Evolutionary conservation across 1,140 invertebrate species (phyloP).

Genomic region (Drosophila varians): DNA sequence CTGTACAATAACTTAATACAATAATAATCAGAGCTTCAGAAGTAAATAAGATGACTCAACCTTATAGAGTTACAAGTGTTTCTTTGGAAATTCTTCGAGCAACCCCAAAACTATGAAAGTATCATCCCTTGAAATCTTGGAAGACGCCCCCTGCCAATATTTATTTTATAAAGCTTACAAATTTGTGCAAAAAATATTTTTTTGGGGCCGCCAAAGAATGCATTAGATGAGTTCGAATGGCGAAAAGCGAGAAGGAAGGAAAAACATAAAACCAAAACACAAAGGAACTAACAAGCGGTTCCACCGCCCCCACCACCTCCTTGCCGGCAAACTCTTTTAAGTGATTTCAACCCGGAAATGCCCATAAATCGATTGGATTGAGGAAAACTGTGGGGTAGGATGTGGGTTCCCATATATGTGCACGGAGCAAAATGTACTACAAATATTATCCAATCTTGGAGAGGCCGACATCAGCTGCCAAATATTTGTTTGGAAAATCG

Average conservation of each 20-base stretch:
- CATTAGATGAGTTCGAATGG: slow-evolving; percentile 19
- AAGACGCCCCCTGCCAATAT: slow-evolving; percentile 35
- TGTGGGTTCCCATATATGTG: slow-evolving; percentile 7
- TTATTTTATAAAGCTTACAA: slow-evolving; percentile 78
- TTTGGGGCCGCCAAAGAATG: slow-evolving; percentile 31
- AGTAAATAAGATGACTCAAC: slow-evolving; percentile 22
- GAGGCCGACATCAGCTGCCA: no score
- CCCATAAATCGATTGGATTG: slow-evolving; percentile 71
- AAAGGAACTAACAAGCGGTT: slow-evolving; percentile 65
- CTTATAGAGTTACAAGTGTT: not conserved
- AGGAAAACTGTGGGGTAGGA: not conserved
- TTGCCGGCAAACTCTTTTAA: slow-evolving; percentile 57
- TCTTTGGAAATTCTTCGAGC: not conserved
- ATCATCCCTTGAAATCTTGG: slow-evolving; percentile 50
- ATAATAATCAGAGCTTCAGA: slow-evolving; percentile 7
- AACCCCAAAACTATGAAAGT: slow-evolving; percentile 12
- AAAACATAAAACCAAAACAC: slow-evolving; percentile 54
- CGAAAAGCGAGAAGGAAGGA: slow-evolving; percentile 25
- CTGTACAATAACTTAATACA: slow-evolving; percentile 38
- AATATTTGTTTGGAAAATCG: no score
- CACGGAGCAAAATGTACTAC: not conserved
- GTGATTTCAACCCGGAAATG: slow-evolving; percentile 80
- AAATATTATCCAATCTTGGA: no score
- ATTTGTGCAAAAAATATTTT: slow-evolving; percentile 63
- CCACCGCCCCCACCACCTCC: slow-evolving; percentile 1